Conservation (phyloP, 2,888 invertebrate genomes). For the Stomorhina lunata region DNA sequence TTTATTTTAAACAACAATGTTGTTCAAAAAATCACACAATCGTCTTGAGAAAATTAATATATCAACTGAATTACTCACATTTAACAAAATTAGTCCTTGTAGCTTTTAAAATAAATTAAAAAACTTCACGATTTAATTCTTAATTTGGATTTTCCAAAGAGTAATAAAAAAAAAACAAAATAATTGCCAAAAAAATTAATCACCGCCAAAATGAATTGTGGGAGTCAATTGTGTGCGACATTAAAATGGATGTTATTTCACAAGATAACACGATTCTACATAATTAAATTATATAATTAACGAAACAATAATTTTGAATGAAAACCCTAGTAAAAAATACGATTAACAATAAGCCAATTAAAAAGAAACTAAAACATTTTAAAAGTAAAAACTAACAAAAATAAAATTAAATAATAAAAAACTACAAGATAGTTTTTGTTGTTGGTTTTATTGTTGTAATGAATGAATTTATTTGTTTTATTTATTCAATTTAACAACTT, state of each 20-base stretch:
- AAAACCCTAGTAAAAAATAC: background rate
- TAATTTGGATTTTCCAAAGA: background rate
- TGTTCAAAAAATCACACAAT: background rate
- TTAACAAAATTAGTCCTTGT: slow-evolving; percentile 29
- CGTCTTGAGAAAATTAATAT: background rate
- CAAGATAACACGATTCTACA: slow-evolving; percentile 53
- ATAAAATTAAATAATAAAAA: background rate
- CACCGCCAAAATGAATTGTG: slow-evolving; percentile 22
- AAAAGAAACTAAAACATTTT: slow-evolving; percentile 47
- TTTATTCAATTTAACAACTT: slow-evolving; percentile 58
- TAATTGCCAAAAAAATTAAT: slow-evolving; percentile 30
- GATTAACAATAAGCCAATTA: slow-evolving; percentile 63
- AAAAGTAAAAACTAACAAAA: background rate
- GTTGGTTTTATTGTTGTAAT: slow-evolving; percentile 40
- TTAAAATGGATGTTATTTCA: slow-evolving; percentile 33
- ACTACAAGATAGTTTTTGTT: background rate
- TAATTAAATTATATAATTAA: slow-evolving; percentile 61
- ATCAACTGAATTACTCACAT: background rate
- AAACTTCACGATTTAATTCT: slow-evolving; percentile 37
- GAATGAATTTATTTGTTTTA: slow-evolving; percentile 48
- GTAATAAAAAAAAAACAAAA: background rate
- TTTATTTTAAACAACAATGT: too few species aligned
- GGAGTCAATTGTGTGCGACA: slow-evolving; percentile 42
- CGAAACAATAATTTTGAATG: slow-evolving; percentile 40
- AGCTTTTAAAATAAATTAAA: background rate